These are phyloP conservation scores for Lutjanus erythropterus DNA, from an alignment of 2,113 vertebrate genomes.

Conservation along the genomic window DNA sequence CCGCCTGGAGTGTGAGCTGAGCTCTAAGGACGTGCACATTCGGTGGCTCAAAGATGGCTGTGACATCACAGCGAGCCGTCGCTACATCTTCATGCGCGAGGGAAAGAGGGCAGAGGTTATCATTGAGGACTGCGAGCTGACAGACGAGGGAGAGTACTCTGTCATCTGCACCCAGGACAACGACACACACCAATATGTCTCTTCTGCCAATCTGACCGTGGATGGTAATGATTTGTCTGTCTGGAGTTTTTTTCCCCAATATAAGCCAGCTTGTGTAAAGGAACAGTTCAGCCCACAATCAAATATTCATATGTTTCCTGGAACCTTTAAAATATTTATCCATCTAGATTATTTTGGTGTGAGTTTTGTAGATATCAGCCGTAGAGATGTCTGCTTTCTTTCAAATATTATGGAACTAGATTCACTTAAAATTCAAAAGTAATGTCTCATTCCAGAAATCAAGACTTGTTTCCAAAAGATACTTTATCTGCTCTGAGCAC, in stretches of 20 bases:
- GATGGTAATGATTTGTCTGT: constrained; percentile 67
- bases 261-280: neutral
- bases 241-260: neutral
- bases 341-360: too few relatives aligned
- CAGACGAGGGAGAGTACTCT: constrained; percentile 70
- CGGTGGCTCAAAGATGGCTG: constrained; percentile 76
- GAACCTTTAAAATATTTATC: too few relatives aligned
- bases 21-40: constrained; percentile 77
- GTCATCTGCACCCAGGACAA: constrained; percentile 71
- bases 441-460: too few relatives aligned
- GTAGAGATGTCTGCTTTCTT: too few relatives aligned
- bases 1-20: constrained; percentile 81
- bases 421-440: too few relatives aligned
- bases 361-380: too few relatives aligned
- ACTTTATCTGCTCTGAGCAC: too few relatives aligned
- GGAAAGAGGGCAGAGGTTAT: constrained; percentile 77
- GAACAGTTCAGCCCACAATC: too few relatives aligned
- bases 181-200: constrained; percentile 75
- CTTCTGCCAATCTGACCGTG: constrained; percentile 69
- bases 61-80: constrained; percentile 60
- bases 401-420: too few relatives aligned
- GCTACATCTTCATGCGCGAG: constrained; percentile 70
- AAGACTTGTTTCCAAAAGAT: too few relatives aligned
- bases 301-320: too few relatives aligned
- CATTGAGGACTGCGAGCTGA: constrained; percentile 76